Conservation (phyloP, 2,888 invertebrate genomes). For the Acrobasis consociella region DNA sequence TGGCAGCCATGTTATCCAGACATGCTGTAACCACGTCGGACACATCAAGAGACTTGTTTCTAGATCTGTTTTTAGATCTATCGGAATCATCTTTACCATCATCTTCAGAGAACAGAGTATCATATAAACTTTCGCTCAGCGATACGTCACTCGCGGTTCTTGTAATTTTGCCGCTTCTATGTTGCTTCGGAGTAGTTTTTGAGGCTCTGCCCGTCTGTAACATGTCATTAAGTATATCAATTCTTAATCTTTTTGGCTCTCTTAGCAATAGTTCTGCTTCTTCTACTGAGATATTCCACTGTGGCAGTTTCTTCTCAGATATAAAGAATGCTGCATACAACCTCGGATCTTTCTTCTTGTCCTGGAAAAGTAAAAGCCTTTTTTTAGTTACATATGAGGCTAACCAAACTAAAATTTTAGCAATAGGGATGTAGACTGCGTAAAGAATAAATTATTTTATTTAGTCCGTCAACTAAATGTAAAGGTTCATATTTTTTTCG, state of each 20-base stretch:
- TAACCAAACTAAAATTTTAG: background rate
- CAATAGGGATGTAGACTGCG: too few relatives aligned
- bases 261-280: constrained; percentile 87
- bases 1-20: constrained; percentile 76
- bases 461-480: too few relatives aligned
- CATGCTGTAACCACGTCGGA: constrained; percentile 77
- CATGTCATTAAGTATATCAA: constrained; percentile 76
- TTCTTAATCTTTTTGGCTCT: constrained; percentile 81
- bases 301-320: constrained; percentile 76
- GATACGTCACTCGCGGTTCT: constrained; percentile 73
- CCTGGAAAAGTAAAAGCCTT: constrained; percentile 53
- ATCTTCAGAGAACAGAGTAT: constrained; percentile 72
- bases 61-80: constrained; percentile 49
- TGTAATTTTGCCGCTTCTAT: constrained; percentile 58
- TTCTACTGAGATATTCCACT: constrained; percentile 89
- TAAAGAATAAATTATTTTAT: too few relatives aligned
- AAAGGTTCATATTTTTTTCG: too few relatives aligned
- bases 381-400: background rate
- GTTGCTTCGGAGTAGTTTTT: constrained; percentile 49
- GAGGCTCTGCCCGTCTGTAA: constrained; percentile 47
- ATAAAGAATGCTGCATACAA: constrained; percentile 78
- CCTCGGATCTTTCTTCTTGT: constrained; percentile 80
- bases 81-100: constrained; percentile 62
- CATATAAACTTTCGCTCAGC: constrained; percentile 74
- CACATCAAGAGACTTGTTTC: constrained; percentile 67